Conservation (phyloP, 2,797 vertebrate species). For the Lophotriccus pileatus region DNA sequence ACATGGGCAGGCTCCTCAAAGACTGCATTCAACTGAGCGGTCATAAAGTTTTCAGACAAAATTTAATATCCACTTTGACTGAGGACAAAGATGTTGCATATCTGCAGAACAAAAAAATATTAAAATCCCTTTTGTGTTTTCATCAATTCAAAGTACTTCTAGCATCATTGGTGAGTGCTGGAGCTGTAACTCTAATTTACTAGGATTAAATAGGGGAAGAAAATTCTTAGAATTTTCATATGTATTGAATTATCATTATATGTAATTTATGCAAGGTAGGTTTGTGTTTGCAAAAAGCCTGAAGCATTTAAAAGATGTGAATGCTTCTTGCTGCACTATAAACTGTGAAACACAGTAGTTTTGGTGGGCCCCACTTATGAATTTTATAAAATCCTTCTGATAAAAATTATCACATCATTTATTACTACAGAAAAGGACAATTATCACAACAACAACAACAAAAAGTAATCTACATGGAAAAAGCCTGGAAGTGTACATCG, state of each 20-base stretch:
- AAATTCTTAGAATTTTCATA: neutral
- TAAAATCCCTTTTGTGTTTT: neutral
- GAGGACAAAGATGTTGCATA: neutral
- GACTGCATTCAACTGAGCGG: neutral
- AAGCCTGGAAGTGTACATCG: neutral
- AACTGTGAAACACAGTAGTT: neutral
- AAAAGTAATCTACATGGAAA: neutral
- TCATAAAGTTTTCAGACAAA: neutral
- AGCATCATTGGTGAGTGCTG: neutral
- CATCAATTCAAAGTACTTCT: neutral
- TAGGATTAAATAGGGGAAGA: neutral
- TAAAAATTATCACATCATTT: neutral
- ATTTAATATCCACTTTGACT: neutral
- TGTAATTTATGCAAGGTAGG: slow-evolving; percentile 8
- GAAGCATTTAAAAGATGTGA: neutral
- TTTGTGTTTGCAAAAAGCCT: neutral
- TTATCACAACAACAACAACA: neutral
- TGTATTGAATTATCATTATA: neutral
- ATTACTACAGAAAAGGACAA: neutral
- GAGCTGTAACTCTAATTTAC: neutral
- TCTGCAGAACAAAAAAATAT: neutral
- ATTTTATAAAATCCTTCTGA: neutral
- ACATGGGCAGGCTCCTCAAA: neutral
- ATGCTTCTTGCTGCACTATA: neutral
- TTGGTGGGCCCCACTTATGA: rapidly evolving